Percentiles rank a stretch among this genome's conserved stretches.
Conservation (phyloP, 1,140 invertebrate species). For the Lasaia peninsularis region DNA sequence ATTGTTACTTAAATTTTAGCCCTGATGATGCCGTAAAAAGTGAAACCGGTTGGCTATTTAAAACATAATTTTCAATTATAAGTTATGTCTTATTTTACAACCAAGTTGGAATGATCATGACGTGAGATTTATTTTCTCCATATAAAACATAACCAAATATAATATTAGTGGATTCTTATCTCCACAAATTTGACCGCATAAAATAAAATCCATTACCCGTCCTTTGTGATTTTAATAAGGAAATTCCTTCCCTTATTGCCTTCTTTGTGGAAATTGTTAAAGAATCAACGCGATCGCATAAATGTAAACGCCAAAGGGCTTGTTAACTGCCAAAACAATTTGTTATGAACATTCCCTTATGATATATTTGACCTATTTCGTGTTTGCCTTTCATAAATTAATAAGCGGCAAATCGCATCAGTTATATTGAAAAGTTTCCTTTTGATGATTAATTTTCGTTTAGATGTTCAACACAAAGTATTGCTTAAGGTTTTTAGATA, state of each 20-base stretch:
- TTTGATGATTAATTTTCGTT: background rate
- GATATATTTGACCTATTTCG: constrained; percentile 30
- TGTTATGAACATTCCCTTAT: constrained; percentile 22
- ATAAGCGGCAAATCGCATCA: background rate
- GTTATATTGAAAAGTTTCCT: background rate
- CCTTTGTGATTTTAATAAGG: constrained; percentile 12
- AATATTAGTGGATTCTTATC: too few relatives aligned
- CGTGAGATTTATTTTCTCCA: too few relatives aligned
- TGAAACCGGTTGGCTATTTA: too few relatives aligned
- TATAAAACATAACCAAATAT: too few relatives aligned
- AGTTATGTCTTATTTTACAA: too few relatives aligned
- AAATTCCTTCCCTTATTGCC: constrained; percentile 1
- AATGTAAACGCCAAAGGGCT: constrained; percentile 12
- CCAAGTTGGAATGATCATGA: too few relatives aligned
- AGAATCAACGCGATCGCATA: constrained; percentile 16
- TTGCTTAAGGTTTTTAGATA: too few relatives aligned
- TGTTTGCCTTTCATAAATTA: constrained; percentile 7
- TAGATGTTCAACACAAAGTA: background rate
- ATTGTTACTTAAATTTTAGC: too few relatives aligned
- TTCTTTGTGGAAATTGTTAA: constrained; percentile 14
- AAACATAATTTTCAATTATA: too few relatives aligned
- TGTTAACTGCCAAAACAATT: constrained; percentile 35
- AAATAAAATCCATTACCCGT: background rate
- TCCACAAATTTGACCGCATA: background rate
- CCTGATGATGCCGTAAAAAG: too few relatives aligned